Evolutionary conservation across 1,140 invertebrate species (phyloP).

Genomic region (Aplysia californica): DNA sequence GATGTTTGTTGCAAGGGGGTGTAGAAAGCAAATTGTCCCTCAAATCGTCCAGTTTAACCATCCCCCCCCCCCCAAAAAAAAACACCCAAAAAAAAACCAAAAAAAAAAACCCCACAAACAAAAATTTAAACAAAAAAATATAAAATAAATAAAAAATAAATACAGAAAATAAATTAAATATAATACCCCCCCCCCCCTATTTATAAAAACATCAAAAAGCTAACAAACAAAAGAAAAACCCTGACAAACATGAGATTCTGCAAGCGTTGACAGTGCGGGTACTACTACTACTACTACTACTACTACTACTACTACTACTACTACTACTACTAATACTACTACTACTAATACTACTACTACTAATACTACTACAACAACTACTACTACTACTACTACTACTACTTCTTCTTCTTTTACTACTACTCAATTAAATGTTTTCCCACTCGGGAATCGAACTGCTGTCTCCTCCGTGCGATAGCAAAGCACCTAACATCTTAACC

Average conservation of each 20-base stretch:
- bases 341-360: neutral
- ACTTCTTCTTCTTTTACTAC: slow-evolving; percentile 10
- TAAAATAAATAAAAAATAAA: no score
- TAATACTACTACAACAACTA: neutral
- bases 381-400: neutral
- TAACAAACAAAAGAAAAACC: slow-evolving; percentile 15
- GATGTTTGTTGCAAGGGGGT: no score
- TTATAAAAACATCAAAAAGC: neutral
- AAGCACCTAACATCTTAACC: no score
- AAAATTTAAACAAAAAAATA: no score
- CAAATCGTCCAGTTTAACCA: no score
- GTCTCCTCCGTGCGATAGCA: no score
- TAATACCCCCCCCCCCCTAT: neutral
- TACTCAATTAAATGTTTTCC: neutral
- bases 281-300: slow-evolving; percentile 17
- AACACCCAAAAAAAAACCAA: no score
- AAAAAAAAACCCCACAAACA: no score
- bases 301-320: slow-evolving; percentile 21
- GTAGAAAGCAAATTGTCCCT: no score
- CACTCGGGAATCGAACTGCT: no score
- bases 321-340: neutral
- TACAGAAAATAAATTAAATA: no score
- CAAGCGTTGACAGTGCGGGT: slow-evolving; percentile 5
- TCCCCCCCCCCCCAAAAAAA: no score
- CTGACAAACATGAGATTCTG: slow-evolving; percentile 4